Evolutionary conservation across 2,797 vertebrate genomes (phyloP), one percentile per base, ranked within the genome.

Genomic region (Alosa sapidissima): DNA sequence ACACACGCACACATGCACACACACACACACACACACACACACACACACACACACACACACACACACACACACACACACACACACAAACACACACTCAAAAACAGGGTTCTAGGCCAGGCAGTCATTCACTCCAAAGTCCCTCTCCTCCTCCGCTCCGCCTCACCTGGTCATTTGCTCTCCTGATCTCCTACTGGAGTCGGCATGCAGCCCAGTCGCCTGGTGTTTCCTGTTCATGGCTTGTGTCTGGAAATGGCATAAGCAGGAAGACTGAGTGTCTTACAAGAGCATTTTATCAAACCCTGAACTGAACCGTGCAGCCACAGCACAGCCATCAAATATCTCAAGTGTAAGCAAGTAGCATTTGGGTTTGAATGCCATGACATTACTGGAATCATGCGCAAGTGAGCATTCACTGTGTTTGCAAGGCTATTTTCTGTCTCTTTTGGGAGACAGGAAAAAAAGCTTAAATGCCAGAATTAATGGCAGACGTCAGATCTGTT

Each of bases 231-330:
- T 91, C 93, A 90, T 91, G 90, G 91, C 90, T 92, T 83, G 86
- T 85, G 91, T 91, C 91, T 93, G 89, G 89, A 91, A 91, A 93
- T 91, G 92, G 92, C 91, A 91, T 92, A 92, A 93, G 88, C 91
- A 92, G 88, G 91, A 92, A 92, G 91, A 92, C 88, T 41, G 84
- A 87, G 88, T 81, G 90, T 91, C 92, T 93, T 91, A 88, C 83
- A 91, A 91, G 92, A 91, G 87, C 88, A 86, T 84, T 90, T 93
- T 91, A 93, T 94, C 94, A 93, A 91, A 94, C 91, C 90, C 86
- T 72, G 33, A 41, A 90, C 91, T 90, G 90, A 82, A 82, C 89
- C 92, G 85, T 85, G 81, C 62, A 87, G 84, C 55, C 60, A 87
- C 91, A 91, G 91, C 90, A 87, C 91, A 91, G 68, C 88, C 89